A percentile compares a stretch with the other conserved stretches of the same genome.
Conservation (phyloP, 1,140 invertebrate genomes). For the Xylocopa sonorina region DNA sequence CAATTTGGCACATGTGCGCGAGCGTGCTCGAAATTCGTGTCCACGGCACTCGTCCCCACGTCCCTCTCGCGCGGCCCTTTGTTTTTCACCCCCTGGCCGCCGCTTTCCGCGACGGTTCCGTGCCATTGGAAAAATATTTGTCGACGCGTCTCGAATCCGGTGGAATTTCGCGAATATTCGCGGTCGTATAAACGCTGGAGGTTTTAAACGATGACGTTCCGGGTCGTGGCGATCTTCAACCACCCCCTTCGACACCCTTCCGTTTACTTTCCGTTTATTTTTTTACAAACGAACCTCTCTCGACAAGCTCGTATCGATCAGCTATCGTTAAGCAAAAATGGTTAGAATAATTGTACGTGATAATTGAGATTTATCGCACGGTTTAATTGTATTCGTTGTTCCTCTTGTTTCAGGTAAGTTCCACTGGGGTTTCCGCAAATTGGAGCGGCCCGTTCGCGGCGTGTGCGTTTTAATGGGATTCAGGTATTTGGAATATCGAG, state of each 20-base stretch:
- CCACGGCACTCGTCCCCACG: background rate
- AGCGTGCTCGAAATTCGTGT: background rate
- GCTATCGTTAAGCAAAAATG: background rate
- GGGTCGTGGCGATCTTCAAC: constrained; percentile 5
- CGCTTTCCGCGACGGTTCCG: background rate
- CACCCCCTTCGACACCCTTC: background rate
- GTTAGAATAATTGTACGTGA: too few relatives aligned
- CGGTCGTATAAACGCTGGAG: constrained; percentile 37
- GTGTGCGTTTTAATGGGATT: background rate
- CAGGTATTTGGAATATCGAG: constrained; percentile 3
- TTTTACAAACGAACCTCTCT: constrained; percentile 20
- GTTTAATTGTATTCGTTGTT: background rate
- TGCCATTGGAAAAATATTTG: constrained; percentile 45
- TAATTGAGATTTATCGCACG: background rate
- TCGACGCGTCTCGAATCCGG: constrained; percentile 34
- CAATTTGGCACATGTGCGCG: background rate
- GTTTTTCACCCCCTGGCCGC: background rate
- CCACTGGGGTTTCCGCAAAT: too few relatives aligned
- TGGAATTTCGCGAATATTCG: constrained; percentile 48
- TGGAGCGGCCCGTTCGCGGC: too few relatives aligned
- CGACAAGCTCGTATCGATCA: background rate
- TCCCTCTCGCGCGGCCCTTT: too few relatives aligned
- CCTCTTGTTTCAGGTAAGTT: constrained; percentile 43
- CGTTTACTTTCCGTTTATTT: constrained; percentile 8
- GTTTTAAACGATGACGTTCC: constrained; percentile 49